Base-by-base conservation (phyloP, 2,113 vertebrate genomes). In the Coreoperca whiteheadi region DNA sequence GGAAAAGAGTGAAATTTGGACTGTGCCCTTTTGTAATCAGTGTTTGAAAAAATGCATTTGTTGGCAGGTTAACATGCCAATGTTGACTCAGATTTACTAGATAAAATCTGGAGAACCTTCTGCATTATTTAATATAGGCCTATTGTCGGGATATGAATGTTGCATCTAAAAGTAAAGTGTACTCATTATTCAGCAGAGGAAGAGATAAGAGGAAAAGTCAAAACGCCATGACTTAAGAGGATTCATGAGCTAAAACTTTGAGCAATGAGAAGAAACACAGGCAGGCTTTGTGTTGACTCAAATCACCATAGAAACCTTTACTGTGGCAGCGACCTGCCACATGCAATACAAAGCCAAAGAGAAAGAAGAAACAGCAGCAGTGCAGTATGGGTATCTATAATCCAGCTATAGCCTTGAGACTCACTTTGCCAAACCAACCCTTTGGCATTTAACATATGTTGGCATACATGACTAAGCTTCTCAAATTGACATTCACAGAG, bases 281-380 rank as follows among this genome's bases (percentile, higher is more conserved):
- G 32, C 63, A 14, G 57, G 56, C 68, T 83, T 89, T 91, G 85
- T 92, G 90, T 92, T 90, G 90, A 83, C 88, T 74, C 48, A 6
- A 8, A 50, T 94, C 74, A 20, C 92, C 86, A 88, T 91, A 71
- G 93, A 84, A 89, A 94, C 91, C 70, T 80, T 83, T 61, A 73
- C 67, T 79, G 67, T 61, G 87, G 84, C 79, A 67, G 54, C 15
- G 10, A 86, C 56, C 54, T 77, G 85, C 73, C 76, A 81, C 60
- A 67, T 80, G 56, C 67, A 84, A 86, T 82, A 84, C 65, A 78
- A 90, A 87, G 48, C 67, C 57, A 67, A 71, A 82, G 81, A 76
- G 43, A 79, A 74, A 67, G 77, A 74, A 89, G 74, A 88, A 88
- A 82, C 64, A 76, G 57, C 67, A 81, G 63, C 37, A 57, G 28